Conservation (phyloP, 2,888 invertebrate species). For the Perizoma flavofasciatum region DNA sequence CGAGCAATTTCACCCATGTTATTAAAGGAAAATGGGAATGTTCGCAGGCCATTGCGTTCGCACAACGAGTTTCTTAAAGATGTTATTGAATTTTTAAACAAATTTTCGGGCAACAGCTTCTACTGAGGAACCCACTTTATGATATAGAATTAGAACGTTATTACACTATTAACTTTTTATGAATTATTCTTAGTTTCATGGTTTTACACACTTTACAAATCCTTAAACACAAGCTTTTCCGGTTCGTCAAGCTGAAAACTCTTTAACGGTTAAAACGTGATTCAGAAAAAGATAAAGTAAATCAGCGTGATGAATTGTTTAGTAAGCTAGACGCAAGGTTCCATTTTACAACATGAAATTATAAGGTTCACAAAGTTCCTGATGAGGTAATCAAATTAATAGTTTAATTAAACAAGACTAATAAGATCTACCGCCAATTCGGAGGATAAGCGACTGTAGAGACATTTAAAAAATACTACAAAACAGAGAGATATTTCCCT, state of each 20-base stretch:
- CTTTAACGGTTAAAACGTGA: conserved; percentile 9
- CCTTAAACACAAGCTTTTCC: conserved; percentile 13
- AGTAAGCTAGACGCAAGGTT: conserved; percentile 18
- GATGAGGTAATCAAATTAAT: conserved; percentile 38
- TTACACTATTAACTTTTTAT: conserved; percentile 66
- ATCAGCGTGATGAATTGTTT: conserved; percentile 22
- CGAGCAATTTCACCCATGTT: conserved; percentile 80
- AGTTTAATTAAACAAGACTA: conserved; percentile 42
- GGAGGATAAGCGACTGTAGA: conserved; percentile 45
- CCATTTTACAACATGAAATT: conserved; percentile 30
- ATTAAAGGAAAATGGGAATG: conserved; percentile 79
- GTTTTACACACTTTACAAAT: conserved; percentile 29
- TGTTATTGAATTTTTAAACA: conserved; percentile 81
- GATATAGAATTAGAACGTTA: conserved; percentile 73
- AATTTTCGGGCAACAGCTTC: conserved; percentile 70
- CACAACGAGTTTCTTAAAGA: conserved; percentile 77
- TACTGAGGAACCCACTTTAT: conserved; percentile 64
- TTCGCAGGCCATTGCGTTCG: conserved; percentile 79
- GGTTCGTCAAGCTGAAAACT: conserved; percentile 12
- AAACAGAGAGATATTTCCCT: conserved; percentile 78
- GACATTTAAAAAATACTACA: conserved; percentile 74
- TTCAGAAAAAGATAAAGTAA: conserved; percentile 17
- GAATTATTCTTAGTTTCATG: conserved; percentile 56
- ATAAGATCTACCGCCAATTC: conserved; percentile 40
- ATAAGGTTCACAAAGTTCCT: conserved; percentile 27